phyloP scores from a whole-genome alignment of 1,140 invertebrate species.

The Leptinotarsa undecemlineata region DNA sequence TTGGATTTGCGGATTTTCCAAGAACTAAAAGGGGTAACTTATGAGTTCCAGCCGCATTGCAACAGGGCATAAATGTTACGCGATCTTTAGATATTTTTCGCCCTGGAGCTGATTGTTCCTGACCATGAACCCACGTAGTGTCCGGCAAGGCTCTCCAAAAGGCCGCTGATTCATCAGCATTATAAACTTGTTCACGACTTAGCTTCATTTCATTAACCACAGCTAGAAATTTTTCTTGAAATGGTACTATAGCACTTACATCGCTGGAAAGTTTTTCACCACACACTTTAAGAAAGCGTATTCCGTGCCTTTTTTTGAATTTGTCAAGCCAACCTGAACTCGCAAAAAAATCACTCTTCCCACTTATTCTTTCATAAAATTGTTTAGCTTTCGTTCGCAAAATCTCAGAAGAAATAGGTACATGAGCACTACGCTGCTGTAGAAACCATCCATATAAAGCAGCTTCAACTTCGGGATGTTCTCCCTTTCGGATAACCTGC shows the following conservation, averaged over 20 bases:
- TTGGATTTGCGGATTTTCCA: slow-evolving; percentile 49
- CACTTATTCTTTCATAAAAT: slow-evolving; percentile 44
- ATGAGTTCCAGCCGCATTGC: slow-evolving; percentile 28
- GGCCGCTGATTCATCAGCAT: slow-evolving; percentile 30
- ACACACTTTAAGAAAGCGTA: slow-evolving; percentile 31
- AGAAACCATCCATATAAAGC: slow-evolving; percentile 24
- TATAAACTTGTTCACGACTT: slow-evolving; percentile 10
- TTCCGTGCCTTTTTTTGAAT: slow-evolving; percentile 50
- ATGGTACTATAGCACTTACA: slow-evolving; percentile 1
- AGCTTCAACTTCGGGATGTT: neutral
- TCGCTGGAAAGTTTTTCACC: slow-evolving; percentile 30
- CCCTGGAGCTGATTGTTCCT: slow-evolving; percentile 13
- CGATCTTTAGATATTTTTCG: slow-evolving; percentile 17
- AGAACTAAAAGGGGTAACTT: slow-evolving; percentile 26
- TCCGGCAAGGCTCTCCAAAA: slow-evolving; percentile 22
- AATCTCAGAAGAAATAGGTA: slow-evolving; percentile 45
- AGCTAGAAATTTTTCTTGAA: slow-evolving; percentile 23
- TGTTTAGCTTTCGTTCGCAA: slow-evolving; percentile 48
- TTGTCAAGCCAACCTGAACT: slow-evolving; percentile 45
- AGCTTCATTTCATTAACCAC: neutral
- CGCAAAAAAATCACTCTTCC: slow-evolving; percentile 27
- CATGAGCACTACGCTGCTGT: slow-evolving; percentile 15
- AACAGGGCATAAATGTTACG: slow-evolving; percentile 20
- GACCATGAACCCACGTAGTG: slow-evolving; percentile 17
- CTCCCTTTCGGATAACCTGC: too few relatives aligned